These are phyloP conservation scores for Eupithecia abbreviata DNA, from an alignment of 2,888 invertebrate species.

Conservation along the genomic window DNA sequence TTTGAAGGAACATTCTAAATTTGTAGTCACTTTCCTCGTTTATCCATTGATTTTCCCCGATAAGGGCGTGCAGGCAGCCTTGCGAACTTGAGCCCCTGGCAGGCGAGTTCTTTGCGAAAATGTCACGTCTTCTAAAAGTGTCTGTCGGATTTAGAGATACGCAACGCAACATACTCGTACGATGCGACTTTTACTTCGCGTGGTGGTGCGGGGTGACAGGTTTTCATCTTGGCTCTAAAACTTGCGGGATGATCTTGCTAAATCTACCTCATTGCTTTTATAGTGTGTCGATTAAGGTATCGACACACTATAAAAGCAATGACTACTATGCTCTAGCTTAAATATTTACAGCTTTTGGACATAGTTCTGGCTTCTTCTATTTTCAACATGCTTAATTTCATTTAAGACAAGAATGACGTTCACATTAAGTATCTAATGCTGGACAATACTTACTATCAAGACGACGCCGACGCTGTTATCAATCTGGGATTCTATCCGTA, in stretches of 20 bases:
- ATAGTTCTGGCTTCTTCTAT: neutral
- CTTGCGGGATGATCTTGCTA: neutral
- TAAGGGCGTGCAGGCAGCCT: constrained; percentile 62
- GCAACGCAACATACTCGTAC: constrained; percentile 34
- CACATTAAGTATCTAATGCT: neutral
- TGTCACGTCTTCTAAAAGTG: constrained; percentile 61
- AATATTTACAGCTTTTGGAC: neutral
- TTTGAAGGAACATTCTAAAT: constrained; percentile 20
- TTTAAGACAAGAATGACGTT: neutral
- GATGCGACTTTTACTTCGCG: constrained; percentile 24
- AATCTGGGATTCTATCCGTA: neutral
- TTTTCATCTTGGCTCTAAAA: constrained; percentile 22
- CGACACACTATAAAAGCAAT: too few species aligned
- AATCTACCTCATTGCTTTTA: neutral
- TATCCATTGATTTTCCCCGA: constrained; percentile 67
- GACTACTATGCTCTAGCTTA: neutral
- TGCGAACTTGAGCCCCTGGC: constrained; percentile 56
- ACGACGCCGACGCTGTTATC: neutral
- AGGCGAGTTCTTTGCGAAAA: constrained; percentile 71
- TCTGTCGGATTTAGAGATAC: constrained; percentile 32
- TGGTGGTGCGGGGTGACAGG: constrained; percentile 1
- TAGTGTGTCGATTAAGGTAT: neutral
- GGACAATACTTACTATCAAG: neutral
- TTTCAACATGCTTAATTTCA: neutral
- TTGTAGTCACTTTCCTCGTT: constrained; percentile 47